Evolutionary conservation across 2,888 invertebrate species (phyloP).

Genomic region (Acrobasis suavella): DNA sequence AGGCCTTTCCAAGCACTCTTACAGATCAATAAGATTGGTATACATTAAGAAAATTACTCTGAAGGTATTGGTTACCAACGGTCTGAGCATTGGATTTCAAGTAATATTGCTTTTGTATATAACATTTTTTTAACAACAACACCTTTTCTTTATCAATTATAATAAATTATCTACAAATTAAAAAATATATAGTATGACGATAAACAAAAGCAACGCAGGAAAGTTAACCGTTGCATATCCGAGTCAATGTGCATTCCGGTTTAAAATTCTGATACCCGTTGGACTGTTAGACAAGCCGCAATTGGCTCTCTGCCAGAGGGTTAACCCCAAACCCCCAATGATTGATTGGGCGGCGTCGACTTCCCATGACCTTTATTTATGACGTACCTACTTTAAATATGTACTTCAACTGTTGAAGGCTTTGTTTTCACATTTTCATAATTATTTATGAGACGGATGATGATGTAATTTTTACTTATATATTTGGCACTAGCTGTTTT

Average conservation of each 20-base stretch:
- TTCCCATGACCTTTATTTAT: conserved; percentile 10
- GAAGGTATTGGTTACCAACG: too few species aligned
- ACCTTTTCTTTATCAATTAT: too few species aligned
- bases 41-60: too few species aligned
- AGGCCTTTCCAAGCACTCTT: too few species aligned
- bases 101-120: too few species aligned
- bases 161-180: too few species aligned
- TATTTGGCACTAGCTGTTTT: too few species aligned
- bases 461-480: too few species aligned
- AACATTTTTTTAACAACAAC: too few species aligned
- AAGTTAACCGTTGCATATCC: conserved; percentile 41
- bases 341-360: conserved; percentile 14
- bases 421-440: neutral
- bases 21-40: too few species aligned
- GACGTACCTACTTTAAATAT: neutral
- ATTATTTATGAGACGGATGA: neutral
- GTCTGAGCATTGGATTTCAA: too few species aligned
- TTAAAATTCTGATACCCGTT: conserved; percentile 17
- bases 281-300: conserved; percentile 16
- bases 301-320: conserved; percentile 9
- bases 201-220: conserved; percentile 57
- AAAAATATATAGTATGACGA: too few species aligned
- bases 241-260: conserved; percentile 9
- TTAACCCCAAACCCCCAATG: conserved; percentile 18
- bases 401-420: conserved; percentile 1